phyloP scores from a whole-genome alignment of 2,113 vertebrate species.

The Phaetusa simplex region DNA sequence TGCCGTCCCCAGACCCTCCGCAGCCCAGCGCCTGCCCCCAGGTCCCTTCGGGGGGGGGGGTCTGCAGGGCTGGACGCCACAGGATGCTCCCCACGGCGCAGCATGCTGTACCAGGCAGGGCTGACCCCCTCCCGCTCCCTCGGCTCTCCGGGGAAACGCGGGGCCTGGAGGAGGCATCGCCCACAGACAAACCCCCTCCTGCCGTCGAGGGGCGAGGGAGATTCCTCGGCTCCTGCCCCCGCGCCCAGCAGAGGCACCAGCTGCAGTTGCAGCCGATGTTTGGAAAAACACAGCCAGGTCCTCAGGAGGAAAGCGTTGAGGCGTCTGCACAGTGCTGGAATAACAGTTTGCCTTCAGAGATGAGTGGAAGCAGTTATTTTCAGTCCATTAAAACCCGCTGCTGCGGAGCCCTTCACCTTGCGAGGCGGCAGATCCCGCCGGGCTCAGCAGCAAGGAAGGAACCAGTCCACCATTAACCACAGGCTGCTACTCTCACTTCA shows the following conservation, averaged over 20 bases:
- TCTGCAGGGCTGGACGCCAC: not conserved
- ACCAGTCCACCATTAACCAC: too few relatives aligned
- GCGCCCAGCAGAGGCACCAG: not conserved
- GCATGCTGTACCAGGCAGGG: not conserved
- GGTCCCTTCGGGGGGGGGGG: not conserved
- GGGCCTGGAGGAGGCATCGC: not conserved
- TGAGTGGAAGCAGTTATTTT: not conserved
- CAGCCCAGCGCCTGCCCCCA: not conserved
- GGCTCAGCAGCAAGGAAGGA: not conserved
- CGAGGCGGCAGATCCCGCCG: not conserved
- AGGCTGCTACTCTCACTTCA: not conserved
- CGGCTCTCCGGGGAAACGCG: not conserved
- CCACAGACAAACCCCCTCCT: not conserved
- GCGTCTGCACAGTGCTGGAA: not conserved
- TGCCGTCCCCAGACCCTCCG: not conserved
- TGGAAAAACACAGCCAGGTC: not conserved
- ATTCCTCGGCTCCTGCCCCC: not conserved
- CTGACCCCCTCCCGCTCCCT: not conserved
- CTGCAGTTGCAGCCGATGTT: not conserved
- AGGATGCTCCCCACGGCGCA: not conserved
- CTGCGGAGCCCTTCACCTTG: not conserved
- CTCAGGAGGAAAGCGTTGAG: not conserved
- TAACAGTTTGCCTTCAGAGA: not conserved
- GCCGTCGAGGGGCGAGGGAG: not conserved
- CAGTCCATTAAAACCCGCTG: not conserved